phyloP scores from a whole-genome alignment of 2,797 vertebrate genomes.

The Smutsia gigantea region DNA sequence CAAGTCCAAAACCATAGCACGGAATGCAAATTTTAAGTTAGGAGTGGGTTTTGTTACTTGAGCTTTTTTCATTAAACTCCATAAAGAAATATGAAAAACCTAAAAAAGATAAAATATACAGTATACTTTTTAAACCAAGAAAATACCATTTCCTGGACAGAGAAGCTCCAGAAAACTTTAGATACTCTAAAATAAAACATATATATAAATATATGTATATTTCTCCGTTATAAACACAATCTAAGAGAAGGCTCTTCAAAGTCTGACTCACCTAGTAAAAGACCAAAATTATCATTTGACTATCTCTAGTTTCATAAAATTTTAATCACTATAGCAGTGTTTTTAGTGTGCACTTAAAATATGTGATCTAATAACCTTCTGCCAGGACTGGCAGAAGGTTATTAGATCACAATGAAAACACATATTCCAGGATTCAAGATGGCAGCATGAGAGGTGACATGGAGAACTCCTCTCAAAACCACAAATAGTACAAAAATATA shows the following conservation, averaged over 20 bases:
- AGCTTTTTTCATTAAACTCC: conserved; percentile 87
- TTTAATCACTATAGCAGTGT: background rate
- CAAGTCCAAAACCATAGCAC: conserved; percentile 85
- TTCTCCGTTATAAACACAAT: background rate
- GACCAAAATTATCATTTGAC: background rate
- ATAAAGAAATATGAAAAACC: conserved; percentile 91
- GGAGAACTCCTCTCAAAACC: too few species aligned
- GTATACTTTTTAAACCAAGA: conserved; percentile 31
- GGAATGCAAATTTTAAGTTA: conserved; percentile 86
- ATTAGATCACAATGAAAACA: too few species aligned
- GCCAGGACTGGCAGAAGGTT: too few species aligned
- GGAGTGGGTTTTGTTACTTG: conserved; percentile 83
- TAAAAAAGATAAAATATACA: conserved; percentile 80
- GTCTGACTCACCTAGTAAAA: background rate
- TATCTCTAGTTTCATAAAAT: background rate
- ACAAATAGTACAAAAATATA: too few species aligned
- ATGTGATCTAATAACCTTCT: too few species aligned
- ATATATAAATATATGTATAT: background rate
- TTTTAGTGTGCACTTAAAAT: background rate
- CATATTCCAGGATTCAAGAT: too few species aligned
- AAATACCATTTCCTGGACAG: background rate
- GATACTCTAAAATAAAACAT: background rate
- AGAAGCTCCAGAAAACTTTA: background rate
- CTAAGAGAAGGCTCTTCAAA: background rate
- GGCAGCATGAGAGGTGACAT: too few species aligned